Conservation (phyloP, 2,797 vertebrate genomes). For the Antennarius maculatus region DNA sequence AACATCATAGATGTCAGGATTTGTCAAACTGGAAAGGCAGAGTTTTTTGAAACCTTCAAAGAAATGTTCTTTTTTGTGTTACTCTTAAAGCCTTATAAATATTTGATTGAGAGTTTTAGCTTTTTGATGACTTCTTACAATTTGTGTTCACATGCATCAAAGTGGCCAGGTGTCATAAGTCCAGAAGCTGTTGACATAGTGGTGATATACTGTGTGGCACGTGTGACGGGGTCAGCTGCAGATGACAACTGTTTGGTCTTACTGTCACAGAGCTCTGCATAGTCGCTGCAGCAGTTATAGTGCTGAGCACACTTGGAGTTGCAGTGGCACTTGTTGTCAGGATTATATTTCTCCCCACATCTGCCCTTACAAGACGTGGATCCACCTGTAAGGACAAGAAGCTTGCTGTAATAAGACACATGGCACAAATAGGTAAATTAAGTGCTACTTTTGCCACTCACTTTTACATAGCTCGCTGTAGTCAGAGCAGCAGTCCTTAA, state of each 20-base stretch:
- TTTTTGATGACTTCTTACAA: not conserved
- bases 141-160: slow-evolving; percentile 54
- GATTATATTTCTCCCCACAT: slow-evolving; percentile 67
- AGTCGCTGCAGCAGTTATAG: slow-evolving; percentile 75
- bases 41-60: not conserved
- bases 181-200: not conserved
- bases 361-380: slow-evolving; percentile 61
- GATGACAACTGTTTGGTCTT: slow-evolving; percentile 5
- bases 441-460: slow-evolving; percentile 17
- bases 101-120: not conserved
- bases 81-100: not conserved
- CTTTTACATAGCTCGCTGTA: slow-evolving; percentile 62
- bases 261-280: slow-evolving; percentile 50
- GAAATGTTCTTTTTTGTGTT: not conserved
- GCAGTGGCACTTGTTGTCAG: slow-evolving; percentile 74
- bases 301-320: slow-evolving; percentile 64
- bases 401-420: not conserved
- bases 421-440: not conserved
- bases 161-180: slow-evolving; percentile 29
- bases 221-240: not conserved
- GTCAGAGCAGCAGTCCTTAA: slow-evolving; percentile 74
- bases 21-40: too few species aligned
- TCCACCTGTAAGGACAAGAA: slow-evolving; percentile 18
- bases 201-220: not conserved
- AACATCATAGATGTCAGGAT: too few species aligned